Percentiles rank a stretch among this genome's conserved stretches.
Evolutionary conservation across 1,140 invertebrate genomes (phyloP).

Genomic region (Macrocentrus cingulum): DNA sequence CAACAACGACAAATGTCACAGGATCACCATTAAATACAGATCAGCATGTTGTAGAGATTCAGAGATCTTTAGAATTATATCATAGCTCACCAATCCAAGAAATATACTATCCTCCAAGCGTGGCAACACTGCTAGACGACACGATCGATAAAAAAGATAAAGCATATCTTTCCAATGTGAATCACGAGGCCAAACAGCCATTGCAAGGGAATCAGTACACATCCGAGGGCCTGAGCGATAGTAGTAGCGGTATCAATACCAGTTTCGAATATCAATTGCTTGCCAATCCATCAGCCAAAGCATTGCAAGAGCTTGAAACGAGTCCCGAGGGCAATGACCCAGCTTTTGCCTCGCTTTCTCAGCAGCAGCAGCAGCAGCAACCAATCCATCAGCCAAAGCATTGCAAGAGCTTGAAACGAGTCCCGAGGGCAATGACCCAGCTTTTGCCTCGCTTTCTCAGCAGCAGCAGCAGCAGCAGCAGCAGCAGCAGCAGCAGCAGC

Average conservation of each 20-base stretch:
- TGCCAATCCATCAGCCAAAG: conserved; percentile 2
- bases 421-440: conserved; percentile 3
- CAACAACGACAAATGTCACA: conserved; percentile 8
- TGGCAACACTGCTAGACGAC: conserved; percentile 28
- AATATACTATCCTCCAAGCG: conserved; percentile 45
- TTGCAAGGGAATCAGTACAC: not conserved
- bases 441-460: too few relatives aligned
- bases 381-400: not conserved
- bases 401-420: conserved; percentile 18
- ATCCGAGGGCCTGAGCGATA: not conserved
- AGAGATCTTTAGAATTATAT: conserved; percentile 52
- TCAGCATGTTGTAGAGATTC: conserved; percentile 43
- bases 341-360: too few relatives aligned
- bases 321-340: conserved; percentile 5
- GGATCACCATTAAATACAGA: not conserved
- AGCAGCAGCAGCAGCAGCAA: not conserved
- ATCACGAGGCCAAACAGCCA: conserved; percentile 1
- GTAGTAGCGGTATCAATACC: not conserved
- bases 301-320: conserved; percentile 18
- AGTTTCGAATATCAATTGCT: conserved; percentile 16
- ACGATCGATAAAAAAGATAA: conserved; percentile 26
- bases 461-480: not conserved
- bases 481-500: not conserved
- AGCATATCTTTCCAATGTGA: conserved; percentile 12
- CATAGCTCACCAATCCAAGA: conserved; percentile 46